Conservation (phyloP, 2,888 invertebrate genomes). For the Oscheius sp. region DNA sequence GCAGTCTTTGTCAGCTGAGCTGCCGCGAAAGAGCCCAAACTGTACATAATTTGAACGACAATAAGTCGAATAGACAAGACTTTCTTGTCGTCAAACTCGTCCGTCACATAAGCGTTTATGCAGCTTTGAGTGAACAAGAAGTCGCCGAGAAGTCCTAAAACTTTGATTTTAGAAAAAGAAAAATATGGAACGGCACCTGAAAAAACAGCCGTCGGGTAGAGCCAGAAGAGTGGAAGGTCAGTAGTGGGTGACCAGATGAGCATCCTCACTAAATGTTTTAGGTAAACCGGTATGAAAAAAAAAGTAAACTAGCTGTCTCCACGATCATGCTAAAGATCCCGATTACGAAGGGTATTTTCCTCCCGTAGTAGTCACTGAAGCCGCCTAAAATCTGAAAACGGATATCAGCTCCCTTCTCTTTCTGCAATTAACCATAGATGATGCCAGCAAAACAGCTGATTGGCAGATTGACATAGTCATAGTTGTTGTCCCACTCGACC, state of each 20-base stretch:
- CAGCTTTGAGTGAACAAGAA: slow-evolving; percentile 65
- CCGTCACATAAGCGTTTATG: slow-evolving; percentile 66
- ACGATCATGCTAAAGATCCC: slow-evolving; percentile 58
- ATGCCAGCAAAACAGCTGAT: slow-evolving; percentile 63
- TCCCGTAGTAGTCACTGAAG: slow-evolving; percentile 61
- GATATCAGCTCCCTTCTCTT: not conserved
- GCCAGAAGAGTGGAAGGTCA: slow-evolving; percentile 55
- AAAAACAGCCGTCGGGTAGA: slow-evolving; percentile 46
- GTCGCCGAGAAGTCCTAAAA: slow-evolving; percentile 60
- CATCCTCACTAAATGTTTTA: slow-evolving; percentile 44
- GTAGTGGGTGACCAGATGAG: slow-evolving; percentile 61
- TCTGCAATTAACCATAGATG: slow-evolving; percentile 57
- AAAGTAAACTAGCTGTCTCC: slow-evolving; percentile 52
- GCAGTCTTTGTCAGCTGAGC: slow-evolving; percentile 56
- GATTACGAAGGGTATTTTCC: slow-evolving; percentile 60
- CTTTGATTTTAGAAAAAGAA: not conserved
- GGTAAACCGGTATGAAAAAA: not conserved
- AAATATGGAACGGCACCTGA: slow-evolving; percentile 34
- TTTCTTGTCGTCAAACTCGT: slow-evolving; percentile 63
- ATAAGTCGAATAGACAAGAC: slow-evolving; percentile 65
- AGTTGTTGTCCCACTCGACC: slow-evolving; percentile 68
- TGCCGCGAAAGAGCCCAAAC: slow-evolving; percentile 59
- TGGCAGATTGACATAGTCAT: slow-evolving; percentile 67
- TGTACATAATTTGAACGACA: slow-evolving; percentile 63
- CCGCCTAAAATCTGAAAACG: slow-evolving; percentile 49